Percentiles rank a stretch among this genome's conserved stretches.
Conservation (phyloP, 2,113 vertebrate genomes). For the Leucopternis melanops region DNA sequence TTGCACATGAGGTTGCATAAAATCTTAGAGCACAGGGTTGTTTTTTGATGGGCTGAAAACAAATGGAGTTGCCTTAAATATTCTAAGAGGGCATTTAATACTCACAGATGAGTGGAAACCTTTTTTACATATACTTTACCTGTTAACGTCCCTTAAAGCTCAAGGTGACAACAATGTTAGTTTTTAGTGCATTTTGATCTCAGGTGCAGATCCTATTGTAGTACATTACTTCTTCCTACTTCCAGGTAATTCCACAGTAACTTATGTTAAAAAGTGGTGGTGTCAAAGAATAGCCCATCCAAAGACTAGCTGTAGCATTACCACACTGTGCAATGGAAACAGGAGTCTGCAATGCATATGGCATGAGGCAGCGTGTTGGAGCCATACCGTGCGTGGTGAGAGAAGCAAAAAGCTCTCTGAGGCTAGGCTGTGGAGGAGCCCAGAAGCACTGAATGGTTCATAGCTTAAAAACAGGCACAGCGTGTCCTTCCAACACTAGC, state of each 20-base stretch:
- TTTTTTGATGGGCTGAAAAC: neutral
- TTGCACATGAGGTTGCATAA: neutral
- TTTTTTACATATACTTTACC: neutral
- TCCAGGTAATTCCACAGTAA: neutral
- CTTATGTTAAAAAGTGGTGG: neutral
- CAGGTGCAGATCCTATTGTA: neutral
- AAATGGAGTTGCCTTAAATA: neutral
- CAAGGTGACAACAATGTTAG: neutral
- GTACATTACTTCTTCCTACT: neutral
- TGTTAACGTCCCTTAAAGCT: neutral
- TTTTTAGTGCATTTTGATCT: neutral
- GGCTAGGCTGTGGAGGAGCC: too few relatives aligned
- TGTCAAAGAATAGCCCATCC: neutral
- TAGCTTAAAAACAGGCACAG: too few relatives aligned
- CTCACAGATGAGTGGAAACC: neutral
- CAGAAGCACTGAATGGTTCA: too few relatives aligned
- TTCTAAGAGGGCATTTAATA: neutral
- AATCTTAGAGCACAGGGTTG: neutral
- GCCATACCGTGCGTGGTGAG: neutral
- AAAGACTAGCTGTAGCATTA: neutral
- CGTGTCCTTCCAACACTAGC: too few relatives aligned
- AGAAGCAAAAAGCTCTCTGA: neutral
- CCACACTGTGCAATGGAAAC: rapidly evolving
- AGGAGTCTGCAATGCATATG: neutral
- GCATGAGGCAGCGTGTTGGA: neutral